Percentiles rank a stretch among this genome's conserved stretches.
These are phyloP conservation scores for Zingel zingel DNA, from an alignment of 2,113 vertebrate genomes.

Conservation along the genomic window DNA sequence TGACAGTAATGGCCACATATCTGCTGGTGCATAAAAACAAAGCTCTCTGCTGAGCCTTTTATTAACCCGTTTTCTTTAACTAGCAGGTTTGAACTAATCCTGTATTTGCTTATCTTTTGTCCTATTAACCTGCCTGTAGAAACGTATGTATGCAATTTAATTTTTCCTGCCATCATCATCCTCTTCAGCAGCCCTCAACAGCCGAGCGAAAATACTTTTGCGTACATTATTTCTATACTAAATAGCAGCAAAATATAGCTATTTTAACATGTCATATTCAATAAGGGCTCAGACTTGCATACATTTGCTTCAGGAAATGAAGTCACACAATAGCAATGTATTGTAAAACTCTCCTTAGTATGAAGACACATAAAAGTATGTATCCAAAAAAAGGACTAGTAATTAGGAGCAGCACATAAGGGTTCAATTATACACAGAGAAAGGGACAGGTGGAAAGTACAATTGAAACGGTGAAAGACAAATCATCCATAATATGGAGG, in stretches of 20 bases:
- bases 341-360: neutral
- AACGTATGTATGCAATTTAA: neutral
- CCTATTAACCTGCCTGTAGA: neutral
- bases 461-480: conserved; percentile 24
- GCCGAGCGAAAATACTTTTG: neutral
- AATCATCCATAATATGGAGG: conserved; percentile 29
- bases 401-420: conserved; percentile 13
- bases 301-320: conserved; percentile 9
- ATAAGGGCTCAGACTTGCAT: conserved; percentile 6
- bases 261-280: conserved; percentile 47
- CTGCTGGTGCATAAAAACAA: neutral
- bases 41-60: conserved; percentile 6
- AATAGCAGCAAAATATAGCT: conserved; percentile 32
- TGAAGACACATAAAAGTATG: neutral
- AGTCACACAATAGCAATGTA: conserved; percentile 22
- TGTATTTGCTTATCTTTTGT: neutral
- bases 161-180: neutral
- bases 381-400: conserved; percentile 9
- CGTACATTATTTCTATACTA: conserved; percentile 40
- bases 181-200: neutral
- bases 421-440: conserved; percentile 19
- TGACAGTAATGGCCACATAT: conserved; percentile 46
- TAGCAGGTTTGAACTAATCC: neutral
- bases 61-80: conserved; percentile 11
- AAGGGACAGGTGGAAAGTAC: conserved; percentile 21